Evolutionary conservation across 2,888 invertebrate genomes (phyloP), one percentile per base, ranked within the genome.

Genomic region (Pachycephus smyrnensis): DNA sequence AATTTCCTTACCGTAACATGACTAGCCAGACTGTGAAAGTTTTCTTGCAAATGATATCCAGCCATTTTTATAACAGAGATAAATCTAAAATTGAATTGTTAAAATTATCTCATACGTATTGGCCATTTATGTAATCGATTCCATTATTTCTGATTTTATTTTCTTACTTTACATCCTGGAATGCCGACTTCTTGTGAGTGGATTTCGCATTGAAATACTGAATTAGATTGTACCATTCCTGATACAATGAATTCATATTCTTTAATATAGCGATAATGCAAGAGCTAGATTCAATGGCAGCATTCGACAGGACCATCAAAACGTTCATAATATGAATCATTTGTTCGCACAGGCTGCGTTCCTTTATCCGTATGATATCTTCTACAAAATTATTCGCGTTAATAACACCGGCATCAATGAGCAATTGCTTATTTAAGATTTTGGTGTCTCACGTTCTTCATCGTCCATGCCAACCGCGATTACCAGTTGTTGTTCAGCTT

Each of bases 121-220:
- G 35, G 33, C 73, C 9, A 31, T 12, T 12, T 31, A 12, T 36
- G n/a, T 6, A 75, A 55, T 55, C n/a, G 33, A 75, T 55, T 37
- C 36, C 35, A 32, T 33, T 55, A 15, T 69, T 15, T 32, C 68
- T 15, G 12, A 1, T 33, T 71, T 2, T 75, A 12, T 88, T 4
- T 86, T 87, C 83, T 85, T 81, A 94, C 94, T 92, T 92, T 30
- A 93, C 93, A 69, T 92, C 89, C 87, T 93, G 92, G 84, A 93
- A 93, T 0, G 92, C 92, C 71, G 92, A 90, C 87, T 93, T 92
- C 12, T 90, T 87, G 79, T 90, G 90, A 0, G 92, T 90, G 15
- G 93, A 93, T 81, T 93, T 92, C 12, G 86, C 85, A 31, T 92
- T 89, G 83, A 95, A 95, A 90, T 95, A 94, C 87, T 94, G 95